phyloP scores from a whole-genome alignment of 2,888 invertebrate genomes.

The Plebejus argus region DNA sequence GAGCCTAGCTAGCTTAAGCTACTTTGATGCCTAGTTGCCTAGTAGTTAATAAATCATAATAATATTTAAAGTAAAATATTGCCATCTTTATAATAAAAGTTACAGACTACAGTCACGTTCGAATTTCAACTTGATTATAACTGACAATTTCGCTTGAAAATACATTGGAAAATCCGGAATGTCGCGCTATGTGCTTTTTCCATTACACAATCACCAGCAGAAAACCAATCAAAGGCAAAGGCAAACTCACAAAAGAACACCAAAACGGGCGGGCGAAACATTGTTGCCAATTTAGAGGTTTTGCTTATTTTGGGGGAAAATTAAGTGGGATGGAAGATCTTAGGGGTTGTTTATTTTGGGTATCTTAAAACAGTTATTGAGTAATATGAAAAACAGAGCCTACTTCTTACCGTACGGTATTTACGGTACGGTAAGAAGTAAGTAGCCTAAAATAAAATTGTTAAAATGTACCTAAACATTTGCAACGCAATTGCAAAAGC shows the following conservation, averaged over 20 bases:
- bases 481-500: too few relatives aligned
- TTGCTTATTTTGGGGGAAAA: background rate
- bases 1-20: too few relatives aligned
- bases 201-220: constrained; percentile 25
- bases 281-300: background rate
- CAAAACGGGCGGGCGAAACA: constrained; percentile 32
- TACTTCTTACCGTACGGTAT: too few relatives aligned
- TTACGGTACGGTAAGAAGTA: too few relatives aligned
- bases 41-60: too few relatives aligned
- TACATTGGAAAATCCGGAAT: constrained; percentile 4
- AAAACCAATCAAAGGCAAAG: constrained; percentile 31
- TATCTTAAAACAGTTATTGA: background rate
- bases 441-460: background rate
- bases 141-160: background rate
- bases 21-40: too few relatives aligned
- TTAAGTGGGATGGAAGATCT: background rate
- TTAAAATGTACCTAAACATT: background rate
- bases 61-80: too few relatives aligned
- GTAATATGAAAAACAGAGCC: background rate
- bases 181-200: constrained; percentile 21
- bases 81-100: too few relatives aligned
- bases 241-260: constrained; percentile 33
- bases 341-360: background rate
- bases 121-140: background rate
- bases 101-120: background rate